Conservation (phyloP, 2,888 invertebrate genomes). For the Schrankia costaestrigalis region DNA sequence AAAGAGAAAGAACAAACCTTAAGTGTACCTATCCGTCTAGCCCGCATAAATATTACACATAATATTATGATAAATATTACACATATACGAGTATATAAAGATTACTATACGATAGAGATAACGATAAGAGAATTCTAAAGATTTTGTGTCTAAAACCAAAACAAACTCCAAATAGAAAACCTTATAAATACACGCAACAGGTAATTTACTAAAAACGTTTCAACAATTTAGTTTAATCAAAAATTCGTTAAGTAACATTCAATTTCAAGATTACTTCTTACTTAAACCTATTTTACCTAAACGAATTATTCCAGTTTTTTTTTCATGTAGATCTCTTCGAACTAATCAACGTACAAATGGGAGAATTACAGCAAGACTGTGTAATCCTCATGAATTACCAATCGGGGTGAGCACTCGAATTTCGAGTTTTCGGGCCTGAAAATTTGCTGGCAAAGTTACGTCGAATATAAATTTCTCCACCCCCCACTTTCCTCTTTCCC, state of each 20-base stretch:
- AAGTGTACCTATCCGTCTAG: no score
- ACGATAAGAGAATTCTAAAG: no score
- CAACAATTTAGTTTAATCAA: slow-evolving; percentile 11
- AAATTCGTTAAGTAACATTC: slow-evolving; percentile 25
- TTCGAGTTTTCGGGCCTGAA: slow-evolving; percentile 24
- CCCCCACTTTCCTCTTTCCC: slow-evolving; percentile 29
- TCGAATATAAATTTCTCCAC: slow-evolving; percentile 29
- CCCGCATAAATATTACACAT: no score
- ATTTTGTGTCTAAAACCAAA: no score
- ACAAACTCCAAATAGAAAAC: neutral
- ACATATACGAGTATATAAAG: no score
- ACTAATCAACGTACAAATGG: slow-evolving; percentile 40
- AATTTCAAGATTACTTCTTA: slow-evolving; percentile 27
- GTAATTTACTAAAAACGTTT: neutral
- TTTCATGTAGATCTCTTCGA: slow-evolving; percentile 29
- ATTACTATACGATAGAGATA: no score
- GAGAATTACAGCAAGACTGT: slow-evolving; percentile 32
- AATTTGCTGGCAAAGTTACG: slow-evolving; percentile 33
- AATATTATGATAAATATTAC: no score
- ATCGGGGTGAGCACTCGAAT: slow-evolving; percentile 31
- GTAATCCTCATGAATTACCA: slow-evolving; percentile 49
- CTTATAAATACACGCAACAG: neutral
- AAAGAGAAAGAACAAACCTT: no score
- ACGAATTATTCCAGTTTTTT: slow-evolving; percentile 38
- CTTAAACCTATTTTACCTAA: slow-evolving; percentile 25